These are phyloP conservation scores for Capreolus pygargus DNA, from an alignment of 2,113 vertebrate genomes.

Conservation along the genomic window DNA sequence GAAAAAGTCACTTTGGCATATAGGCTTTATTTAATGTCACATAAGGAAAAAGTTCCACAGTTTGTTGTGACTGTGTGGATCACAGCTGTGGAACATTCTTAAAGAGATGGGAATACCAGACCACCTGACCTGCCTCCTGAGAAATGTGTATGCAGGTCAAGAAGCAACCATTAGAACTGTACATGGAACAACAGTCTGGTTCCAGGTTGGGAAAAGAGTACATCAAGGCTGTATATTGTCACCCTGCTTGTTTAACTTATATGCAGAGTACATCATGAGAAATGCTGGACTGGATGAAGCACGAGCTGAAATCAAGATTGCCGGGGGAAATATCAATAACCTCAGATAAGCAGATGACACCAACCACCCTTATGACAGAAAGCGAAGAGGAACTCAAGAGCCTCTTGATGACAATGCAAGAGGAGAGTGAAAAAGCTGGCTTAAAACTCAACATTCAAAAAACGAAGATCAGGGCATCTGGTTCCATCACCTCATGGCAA, in stretches of 20 bases:
- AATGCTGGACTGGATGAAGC: not conserved
- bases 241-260: not conserved
- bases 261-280: not conserved
- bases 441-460: not conserved
- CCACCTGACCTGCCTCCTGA: not conserved
- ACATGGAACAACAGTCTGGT: not conserved
- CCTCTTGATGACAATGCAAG: not conserved
- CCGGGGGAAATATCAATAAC: not conserved
- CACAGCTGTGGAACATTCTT: not conserved
- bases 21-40: not conserved
- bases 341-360: not conserved
- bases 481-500: not conserved
- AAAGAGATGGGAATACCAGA: not conserved
- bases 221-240: not conserved
- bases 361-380: not conserved
- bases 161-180: not conserved
- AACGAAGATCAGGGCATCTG: rapidly evolving
- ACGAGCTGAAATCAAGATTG: not conserved
- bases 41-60: not conserved
- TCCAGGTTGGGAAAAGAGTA: not conserved
- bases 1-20: not conserved
- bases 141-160: not conserved
- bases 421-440: not conserved
- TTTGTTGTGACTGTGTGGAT: not conserved
- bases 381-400: not conserved